These are phyloP conservation scores for Notocelia uddmanniana DNA, from an alignment of 2,888 invertebrate species.

Conservation along the genomic window DNA sequence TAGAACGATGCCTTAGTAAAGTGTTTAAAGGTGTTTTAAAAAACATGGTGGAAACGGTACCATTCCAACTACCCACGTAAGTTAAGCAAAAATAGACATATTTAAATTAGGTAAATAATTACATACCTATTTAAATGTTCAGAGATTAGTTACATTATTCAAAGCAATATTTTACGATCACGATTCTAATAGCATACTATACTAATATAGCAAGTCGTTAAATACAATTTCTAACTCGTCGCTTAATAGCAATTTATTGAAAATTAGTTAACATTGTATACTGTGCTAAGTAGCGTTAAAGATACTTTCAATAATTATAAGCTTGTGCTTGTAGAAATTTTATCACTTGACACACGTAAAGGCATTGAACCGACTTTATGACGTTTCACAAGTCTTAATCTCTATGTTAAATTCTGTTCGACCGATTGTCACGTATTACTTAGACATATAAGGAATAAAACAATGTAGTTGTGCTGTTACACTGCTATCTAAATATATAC, in stretches of 20 bases:
- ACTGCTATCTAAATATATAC: not conserved
- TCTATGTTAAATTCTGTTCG: not conserved
- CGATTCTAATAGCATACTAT: conserved; percentile 9
- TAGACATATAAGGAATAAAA: not conserved
- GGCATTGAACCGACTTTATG: conserved; percentile 20
- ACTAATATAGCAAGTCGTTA: conserved; percentile 30
- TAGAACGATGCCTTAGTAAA: no score
- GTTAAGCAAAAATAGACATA: no score
- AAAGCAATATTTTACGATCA: conserved; percentile 14
- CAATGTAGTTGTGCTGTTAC: conserved; percentile 8
- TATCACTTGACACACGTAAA: conserved; percentile 21
- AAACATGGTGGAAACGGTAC: not conserved
- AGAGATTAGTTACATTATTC: not conserved
- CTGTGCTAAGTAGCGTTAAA: conserved; percentile 13
- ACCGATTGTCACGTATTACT: conserved; percentile 21
- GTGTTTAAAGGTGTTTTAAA: not conserved
- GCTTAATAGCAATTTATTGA: conserved; percentile 27
- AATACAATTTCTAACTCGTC: conserved; percentile 24
- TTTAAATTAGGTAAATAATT: no score
- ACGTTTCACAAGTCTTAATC: conserved; percentile 28
- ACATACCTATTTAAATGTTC: not conserved
- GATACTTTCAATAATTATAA: conserved; percentile 37
- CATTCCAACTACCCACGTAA: not conserved
- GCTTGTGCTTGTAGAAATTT: conserved; percentile 27
- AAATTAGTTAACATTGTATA: conserved; percentile 36